Percentiles rank a stretch among this genome's conserved stretches.
Conservation (phyloP, 2,888 invertebrate genomes). For the Thereva unica region DNA sequence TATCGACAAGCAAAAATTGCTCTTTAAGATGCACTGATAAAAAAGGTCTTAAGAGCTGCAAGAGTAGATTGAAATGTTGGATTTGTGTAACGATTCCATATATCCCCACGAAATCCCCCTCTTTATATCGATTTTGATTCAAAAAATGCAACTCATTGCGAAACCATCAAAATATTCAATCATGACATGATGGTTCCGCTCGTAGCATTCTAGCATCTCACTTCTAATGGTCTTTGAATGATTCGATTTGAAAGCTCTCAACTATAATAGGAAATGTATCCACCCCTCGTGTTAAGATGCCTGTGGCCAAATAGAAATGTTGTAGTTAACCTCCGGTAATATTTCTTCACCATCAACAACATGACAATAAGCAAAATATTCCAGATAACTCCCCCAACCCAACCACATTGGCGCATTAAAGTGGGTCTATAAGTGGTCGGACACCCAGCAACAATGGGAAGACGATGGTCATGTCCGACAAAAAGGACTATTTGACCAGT, state of each 20-base stretch:
- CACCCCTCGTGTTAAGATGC: constrained; percentile 7
- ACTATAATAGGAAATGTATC: constrained; percentile 9
- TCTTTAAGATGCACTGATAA: too few species aligned
- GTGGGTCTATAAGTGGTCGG: constrained; percentile 14
- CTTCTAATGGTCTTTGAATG: constrained; percentile 38
- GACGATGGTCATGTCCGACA: constrained; percentile 1
- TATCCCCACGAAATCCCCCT: constrained; percentile 9
- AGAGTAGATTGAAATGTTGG: too few species aligned
- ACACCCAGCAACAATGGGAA: constrained; percentile 21
- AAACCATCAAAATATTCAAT: constrained; percentile 44
- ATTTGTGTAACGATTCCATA: not conserved
- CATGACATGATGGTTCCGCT: constrained; percentile 43
- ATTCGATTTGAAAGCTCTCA: constrained; percentile 31
- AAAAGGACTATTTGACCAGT: constrained; percentile 8
- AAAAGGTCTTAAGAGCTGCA: too few species aligned
- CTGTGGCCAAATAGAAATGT: constrained; percentile 27
- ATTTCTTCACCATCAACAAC: constrained; percentile 2
- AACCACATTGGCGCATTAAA: constrained; percentile 5
- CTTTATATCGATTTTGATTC: constrained; percentile 36
- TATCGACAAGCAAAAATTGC: too few species aligned
- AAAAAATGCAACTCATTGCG: constrained; percentile 42
- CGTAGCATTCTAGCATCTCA: constrained; percentile 32
- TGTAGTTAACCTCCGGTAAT: constrained; percentile 4
- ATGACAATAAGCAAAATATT: constrained; percentile 1
- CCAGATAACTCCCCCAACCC: not conserved